Evolutionary conservation across 2,113 vertebrate genomes (phyloP).

Genomic region (Rhizomys pruinosus): DNA sequence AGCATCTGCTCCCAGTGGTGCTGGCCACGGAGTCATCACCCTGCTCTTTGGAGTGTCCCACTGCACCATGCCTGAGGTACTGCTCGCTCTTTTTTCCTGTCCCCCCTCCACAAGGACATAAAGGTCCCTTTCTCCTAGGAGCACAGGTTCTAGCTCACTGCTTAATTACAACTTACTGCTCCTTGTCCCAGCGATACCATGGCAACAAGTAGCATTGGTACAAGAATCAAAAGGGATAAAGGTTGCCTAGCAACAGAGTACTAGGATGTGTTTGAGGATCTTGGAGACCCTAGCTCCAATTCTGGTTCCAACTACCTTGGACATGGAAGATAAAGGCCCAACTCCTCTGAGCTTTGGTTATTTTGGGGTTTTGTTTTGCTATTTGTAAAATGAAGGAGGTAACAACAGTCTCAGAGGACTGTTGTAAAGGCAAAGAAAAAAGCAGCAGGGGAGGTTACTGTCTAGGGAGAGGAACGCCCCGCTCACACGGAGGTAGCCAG

Average conservation of each 20-base stretch:
- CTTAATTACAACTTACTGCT: conserved; percentile 78
- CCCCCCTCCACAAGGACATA: conserved; percentile 41
- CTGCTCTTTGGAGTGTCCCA: not conserved
- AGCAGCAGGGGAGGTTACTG: not conserved
- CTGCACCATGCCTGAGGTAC: not conserved
- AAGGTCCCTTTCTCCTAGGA: conserved; percentile 64
- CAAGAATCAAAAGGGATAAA: conserved; percentile 61
- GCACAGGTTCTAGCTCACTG: conserved; percentile 61
- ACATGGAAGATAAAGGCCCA: not conserved
- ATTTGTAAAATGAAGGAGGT: not conserved
- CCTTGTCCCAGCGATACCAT: conserved; percentile 76
- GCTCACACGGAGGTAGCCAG: not conserved
- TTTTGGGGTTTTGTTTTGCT: not conserved
- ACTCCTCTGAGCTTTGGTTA: not conserved
- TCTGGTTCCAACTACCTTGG: conserved; percentile 21
- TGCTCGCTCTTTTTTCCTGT: not conserved
- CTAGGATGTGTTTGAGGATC: conserved; percentile 44
- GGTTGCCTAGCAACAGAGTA: conserved; percentile 77
- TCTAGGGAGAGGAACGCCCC: not conserved
- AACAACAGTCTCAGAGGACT: not conserved
- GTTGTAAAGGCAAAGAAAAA: not conserved
- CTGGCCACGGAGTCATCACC: not conserved
- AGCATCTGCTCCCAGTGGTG: not conserved
- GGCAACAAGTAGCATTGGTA: conserved; percentile 81
- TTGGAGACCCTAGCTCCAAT: conserved; percentile 58